Conservation (phyloP, 2,888 invertebrate genomes). For the Ecliptopera silaceata region DNA sequence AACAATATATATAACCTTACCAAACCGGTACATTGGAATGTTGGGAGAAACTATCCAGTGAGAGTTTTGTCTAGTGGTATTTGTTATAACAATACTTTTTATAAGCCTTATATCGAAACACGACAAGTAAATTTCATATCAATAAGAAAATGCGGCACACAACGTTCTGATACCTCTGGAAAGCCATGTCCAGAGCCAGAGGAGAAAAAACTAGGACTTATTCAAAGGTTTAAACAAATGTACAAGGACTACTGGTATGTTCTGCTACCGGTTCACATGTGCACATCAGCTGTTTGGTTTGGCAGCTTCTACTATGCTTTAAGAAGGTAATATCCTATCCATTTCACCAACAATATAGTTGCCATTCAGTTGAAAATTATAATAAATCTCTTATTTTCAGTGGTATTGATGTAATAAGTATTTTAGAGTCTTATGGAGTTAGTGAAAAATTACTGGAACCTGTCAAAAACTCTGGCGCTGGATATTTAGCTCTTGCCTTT, state of each 20-base stretch:
- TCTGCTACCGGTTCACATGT: conserved; percentile 94
- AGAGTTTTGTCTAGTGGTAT: conserved; percentile 56
- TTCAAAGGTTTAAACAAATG: conserved; percentile 89
- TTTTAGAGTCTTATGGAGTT: conserved; percentile 90
- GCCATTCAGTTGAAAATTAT: neutral
- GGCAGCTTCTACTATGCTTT: conserved; percentile 93
- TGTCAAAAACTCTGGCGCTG: conserved; percentile 90
- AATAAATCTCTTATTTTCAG: conserved; percentile 81
- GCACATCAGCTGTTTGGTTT: conserved; percentile 95
- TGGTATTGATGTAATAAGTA: conserved; percentile 93
- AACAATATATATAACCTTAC: conserved; percentile 54
- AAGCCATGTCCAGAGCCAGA: conserved; percentile 42
- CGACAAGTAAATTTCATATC: conserved; percentile 42
- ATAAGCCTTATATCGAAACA: conserved; percentile 37
- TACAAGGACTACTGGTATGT: conserved; percentile 99
- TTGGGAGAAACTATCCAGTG: conserved; percentile 49
- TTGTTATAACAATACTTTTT: conserved; percentile 49
- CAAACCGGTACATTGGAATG: conserved; percentile 65
- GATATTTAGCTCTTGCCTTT: conserved; percentile 94
- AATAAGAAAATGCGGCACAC: conserved; percentile 48
- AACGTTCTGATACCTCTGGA: conserved; percentile 35
- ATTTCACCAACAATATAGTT: neutral
- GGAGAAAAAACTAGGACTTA: conserved; percentile 75
- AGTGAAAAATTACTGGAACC: conserved; percentile 91
- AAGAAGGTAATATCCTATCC: conserved; percentile 85